Base-by-base conservation (phyloP, 2,888 invertebrate species). In the Catocala nupta region DNA sequence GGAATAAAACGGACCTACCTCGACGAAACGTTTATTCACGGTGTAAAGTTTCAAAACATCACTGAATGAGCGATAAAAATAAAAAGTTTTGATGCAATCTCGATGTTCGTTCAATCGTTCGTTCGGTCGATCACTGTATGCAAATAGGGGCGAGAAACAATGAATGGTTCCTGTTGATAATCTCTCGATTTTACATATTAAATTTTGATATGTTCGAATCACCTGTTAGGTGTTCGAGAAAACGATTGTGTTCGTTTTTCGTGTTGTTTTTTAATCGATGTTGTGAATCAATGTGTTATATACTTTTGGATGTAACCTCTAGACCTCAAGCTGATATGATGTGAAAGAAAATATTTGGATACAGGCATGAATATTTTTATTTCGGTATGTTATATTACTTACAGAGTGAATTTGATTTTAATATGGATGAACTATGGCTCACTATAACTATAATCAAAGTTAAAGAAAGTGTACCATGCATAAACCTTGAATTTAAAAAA, bases 141-240 rank as follows among this genome's bases (percentile, higher is more conserved):
- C 90, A 91, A 92, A 92, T 92, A 84, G 81, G 87, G 25, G 51
- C 43, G 52, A 39, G 57, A 90, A 90, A 93, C 92, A 92, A 91
- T 91, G 86, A 86, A 71, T 72, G 73, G 88, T 89, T 90, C 90
- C 90, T 85, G 86, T 77, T 86, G 92, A 91, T 92, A 87, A 92
- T 91, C 90, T 88, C 82, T 75, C 65, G 75, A 77, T 74, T 81
- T 78, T 74, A 79, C 75, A 78, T 78, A 77, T 74, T 70, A 73
- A 70, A 65, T 71, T 72, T 80, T 81, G 72, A 75, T 76, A 74
- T 71, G 76, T 70, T 66, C 33, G 42, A 51, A 61, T 77, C 78
- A 78, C 74, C 73, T 78, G 81, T 73, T 49, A 55, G 55, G 51
- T 62, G 70, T 59, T 49, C 57, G 49, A 62, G 39, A 70, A 68